phyloP scores from a whole-genome alignment of 1,140 invertebrate species.

The Brachionus plicatilis region DNA sequence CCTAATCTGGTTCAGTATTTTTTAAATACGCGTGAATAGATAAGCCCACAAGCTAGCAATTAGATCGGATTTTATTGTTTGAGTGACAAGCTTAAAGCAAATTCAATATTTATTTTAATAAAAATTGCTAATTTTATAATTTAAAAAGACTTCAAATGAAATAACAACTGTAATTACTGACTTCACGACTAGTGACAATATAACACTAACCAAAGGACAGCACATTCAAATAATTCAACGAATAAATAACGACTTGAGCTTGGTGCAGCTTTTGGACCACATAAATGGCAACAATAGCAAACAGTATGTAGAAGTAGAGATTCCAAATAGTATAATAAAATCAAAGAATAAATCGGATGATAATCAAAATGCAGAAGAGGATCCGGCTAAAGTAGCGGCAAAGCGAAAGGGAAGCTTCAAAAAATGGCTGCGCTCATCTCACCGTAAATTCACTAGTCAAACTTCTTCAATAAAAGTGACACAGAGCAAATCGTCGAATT shows the following conservation, averaged over 20 bases:
- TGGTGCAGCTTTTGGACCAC: slow-evolving; percentile 11
- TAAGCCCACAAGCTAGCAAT: not conserved
- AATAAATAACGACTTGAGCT: not conserved
- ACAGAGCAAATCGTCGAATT: not conserved
- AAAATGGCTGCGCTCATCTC: slow-evolving; percentile 37
- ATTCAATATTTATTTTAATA: not conserved
- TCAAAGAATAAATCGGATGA: not conserved
- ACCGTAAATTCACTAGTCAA: slow-evolving; percentile 34
- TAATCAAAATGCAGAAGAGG: not conserved
- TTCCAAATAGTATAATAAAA: slow-evolving; percentile 16
- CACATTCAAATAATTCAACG: slow-evolving; percentile 29
- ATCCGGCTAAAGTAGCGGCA: not conserved
- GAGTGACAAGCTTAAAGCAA: not conserved
- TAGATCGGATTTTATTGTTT: not conserved
- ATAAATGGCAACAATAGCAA: not conserved
- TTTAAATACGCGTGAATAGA: not conserved
- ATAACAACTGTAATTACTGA: slow-evolving; percentile 3
- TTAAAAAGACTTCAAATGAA: slow-evolving; percentile 34
- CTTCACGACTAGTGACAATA: slow-evolving; percentile 14
- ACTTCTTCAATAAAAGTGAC: not conserved
- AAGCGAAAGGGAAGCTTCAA: slow-evolving; percentile 38
- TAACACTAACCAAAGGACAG: slow-evolving; percentile 13
- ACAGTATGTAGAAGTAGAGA: slow-evolving; percentile 2
- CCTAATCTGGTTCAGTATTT: not conserved
- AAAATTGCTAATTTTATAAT: not conserved